A percentile compares a stretch with the other conserved stretches of the same genome.
Conservation (phyloP, 2,113 vertebrate species). For the Rhabdomys dilectus region DNA sequence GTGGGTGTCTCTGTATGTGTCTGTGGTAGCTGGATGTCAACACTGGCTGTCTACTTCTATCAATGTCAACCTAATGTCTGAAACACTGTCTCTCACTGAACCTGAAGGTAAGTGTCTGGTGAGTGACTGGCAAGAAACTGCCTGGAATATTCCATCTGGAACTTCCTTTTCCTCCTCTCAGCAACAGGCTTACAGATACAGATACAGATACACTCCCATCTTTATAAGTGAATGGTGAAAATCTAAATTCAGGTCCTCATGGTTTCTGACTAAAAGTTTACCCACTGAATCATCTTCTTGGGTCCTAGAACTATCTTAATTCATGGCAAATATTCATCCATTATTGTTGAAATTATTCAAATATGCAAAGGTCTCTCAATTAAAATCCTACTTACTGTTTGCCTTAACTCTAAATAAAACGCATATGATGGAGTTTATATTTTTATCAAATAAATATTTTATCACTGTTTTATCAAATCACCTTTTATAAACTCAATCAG, state of each 20-base stretch:
- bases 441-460: no score
- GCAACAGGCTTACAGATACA: neutral
- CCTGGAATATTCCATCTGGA: neutral
- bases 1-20: neutral
- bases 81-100: neutral
- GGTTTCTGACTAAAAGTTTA: neutral
- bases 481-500: neutral
- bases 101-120: neutral
- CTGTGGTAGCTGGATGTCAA: neutral
- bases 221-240: neutral
- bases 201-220: neutral
- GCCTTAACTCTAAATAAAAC: constrained; percentile 6
- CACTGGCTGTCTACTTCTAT: neutral
- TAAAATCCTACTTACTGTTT: constrained; percentile 24
- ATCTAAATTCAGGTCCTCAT: neutral
- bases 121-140: neutral
- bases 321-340: neutral
- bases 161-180: neutral
- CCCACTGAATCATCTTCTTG: neutral
- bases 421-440: neutral
- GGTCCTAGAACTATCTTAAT: neutral
- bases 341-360: constrained; percentile 30
- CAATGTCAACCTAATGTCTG: no score
- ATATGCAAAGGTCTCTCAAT: constrained; percentile 29
- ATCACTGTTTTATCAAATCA: neutral